These are phyloP conservation scores for Stercorarius parasiticus DNA, from an alignment of 2,113 vertebrate genomes.

Conservation along the genomic window DNA sequence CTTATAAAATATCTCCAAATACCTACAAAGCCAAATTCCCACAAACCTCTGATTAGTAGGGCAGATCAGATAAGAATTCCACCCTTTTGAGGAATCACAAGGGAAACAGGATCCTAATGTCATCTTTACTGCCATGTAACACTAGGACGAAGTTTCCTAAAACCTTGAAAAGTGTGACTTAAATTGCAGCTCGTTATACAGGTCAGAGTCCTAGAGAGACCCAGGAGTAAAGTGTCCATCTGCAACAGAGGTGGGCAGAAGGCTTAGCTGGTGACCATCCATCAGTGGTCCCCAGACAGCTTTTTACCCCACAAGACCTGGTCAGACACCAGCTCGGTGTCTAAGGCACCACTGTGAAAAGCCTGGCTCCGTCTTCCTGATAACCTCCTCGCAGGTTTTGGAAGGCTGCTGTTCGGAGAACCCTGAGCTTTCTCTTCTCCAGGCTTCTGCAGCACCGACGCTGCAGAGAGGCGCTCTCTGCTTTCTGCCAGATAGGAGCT, in stretches of 20 bases:
- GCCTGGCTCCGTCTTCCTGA: neutral
- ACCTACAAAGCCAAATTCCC: neutral
- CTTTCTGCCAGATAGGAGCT: neutral
- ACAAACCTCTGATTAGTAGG: neutral
- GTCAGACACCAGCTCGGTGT: neutral
- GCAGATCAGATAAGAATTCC: neutral
- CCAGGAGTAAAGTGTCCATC: neutral
- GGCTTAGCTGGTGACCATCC: neutral
- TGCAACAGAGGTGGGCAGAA: neutral
- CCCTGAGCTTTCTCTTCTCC: neutral
- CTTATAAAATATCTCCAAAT: neutral
- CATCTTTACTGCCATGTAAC: neutral
- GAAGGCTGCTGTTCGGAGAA: neutral
- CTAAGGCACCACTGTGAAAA: neutral
- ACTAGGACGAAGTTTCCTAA: neutral
- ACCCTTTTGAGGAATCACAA: neutral
- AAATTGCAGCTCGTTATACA: neutral
- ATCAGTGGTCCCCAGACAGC: neutral
- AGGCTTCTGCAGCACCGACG: neutral
- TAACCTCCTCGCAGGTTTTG: neutral
- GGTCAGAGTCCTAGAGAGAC: neutral
- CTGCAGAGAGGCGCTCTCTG: neutral
- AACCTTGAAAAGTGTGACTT: neutral
- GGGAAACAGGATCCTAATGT: neutral
- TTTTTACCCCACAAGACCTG: neutral